Base-by-base conservation (phyloP, 2,797 vertebrate species). In the Amblyraja radiata region DNA sequence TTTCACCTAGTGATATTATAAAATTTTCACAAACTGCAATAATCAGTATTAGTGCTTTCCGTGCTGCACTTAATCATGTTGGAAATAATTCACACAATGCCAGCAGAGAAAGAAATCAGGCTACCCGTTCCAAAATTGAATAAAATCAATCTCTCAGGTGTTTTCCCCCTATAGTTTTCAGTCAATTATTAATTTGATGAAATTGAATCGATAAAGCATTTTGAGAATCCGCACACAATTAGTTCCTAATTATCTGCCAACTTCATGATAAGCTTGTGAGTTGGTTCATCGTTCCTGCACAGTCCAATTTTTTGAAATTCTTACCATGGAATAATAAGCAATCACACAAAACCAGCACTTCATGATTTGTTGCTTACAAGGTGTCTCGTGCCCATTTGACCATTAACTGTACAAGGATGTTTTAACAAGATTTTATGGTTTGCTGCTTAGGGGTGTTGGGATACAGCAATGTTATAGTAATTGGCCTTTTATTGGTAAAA, bases 1-100 rank as follows among this genome's bases (percentile, higher is more conserved):
- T 94, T 93, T 25, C 25, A 14, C 32, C 71, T 63, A 74, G 46
- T 93, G 54, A 58, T 71, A 88, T 93, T 94, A 25, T 32, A 9
- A 36, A 11, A 7, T 28, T 36, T 65, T 25, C n/a, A 63, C 11
- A 65, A n/a, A 65, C 5, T 65, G 14, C 84, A 88, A 5, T 16
- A 68, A 32, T 6, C 61, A 65, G 28, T 39, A 16, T 63, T 86
- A 14, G 4, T 86, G 61, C 13, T n/a, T 86, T 63, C 3, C n/a
- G 58, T 23, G 5, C 58, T 86, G 18, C 11, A 2, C 54, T 83
- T 83, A 83, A 65, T 61, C 54, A 63, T 63, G 18, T 46, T 32
- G 13, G 28, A 16, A 86, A 73, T 18, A 68, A 18, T 68, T 11
- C 11, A 18, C 65, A 11, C 11, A 21, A 18, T 73, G 71, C 6